phyloP scores from a whole-genome alignment of 2,888 invertebrate genomes.

The Elmis aenea region DNA sequence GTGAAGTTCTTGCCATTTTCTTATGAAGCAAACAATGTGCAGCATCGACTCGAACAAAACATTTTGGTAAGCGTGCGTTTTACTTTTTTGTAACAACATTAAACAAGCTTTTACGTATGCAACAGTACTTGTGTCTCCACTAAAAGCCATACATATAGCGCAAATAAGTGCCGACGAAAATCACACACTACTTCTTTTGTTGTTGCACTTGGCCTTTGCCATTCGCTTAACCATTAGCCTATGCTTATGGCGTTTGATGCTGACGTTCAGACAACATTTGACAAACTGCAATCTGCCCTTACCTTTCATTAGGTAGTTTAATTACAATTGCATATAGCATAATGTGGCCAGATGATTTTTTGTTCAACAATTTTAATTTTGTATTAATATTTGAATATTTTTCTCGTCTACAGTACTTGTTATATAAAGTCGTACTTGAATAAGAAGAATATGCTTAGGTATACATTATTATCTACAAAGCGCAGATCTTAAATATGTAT shows the following conservation, averaged over 20 bases:
- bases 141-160: conserved; percentile 5
- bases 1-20: not conserved
- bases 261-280: conserved; percentile 19
- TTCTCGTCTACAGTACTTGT: not conserved
- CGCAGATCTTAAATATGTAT: too few species aligned
- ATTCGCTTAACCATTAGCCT: conserved; percentile 16
- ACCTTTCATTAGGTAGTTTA: conserved; percentile 3
- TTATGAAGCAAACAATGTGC: conserved; percentile 2
- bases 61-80: conserved; percentile 4
- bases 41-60: conserved; percentile 7
- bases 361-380: not conserved
- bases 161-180: conserved; percentile 8
- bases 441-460: too few species aligned
- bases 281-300: conserved; percentile 10
- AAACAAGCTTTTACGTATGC: conserved; percentile 1
- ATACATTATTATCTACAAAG: too few species aligned
- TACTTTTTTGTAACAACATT: not conserved
- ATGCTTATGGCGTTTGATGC: conserved; percentile 12
- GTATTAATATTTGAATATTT: not conserved
- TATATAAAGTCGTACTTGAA: conserved; percentile 3
- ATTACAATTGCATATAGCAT: conserved; percentile 3
- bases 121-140: not conserved
- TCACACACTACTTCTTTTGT: conserved; percentile 13
- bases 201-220: conserved; percentile 8
- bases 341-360: conserved; percentile 4